Percentiles rank a stretch among this genome's conserved stretches.
Evolutionary conservation across 1,140 invertebrate genomes (phyloP).

Genomic region (Zaprionus capensis): DNA sequence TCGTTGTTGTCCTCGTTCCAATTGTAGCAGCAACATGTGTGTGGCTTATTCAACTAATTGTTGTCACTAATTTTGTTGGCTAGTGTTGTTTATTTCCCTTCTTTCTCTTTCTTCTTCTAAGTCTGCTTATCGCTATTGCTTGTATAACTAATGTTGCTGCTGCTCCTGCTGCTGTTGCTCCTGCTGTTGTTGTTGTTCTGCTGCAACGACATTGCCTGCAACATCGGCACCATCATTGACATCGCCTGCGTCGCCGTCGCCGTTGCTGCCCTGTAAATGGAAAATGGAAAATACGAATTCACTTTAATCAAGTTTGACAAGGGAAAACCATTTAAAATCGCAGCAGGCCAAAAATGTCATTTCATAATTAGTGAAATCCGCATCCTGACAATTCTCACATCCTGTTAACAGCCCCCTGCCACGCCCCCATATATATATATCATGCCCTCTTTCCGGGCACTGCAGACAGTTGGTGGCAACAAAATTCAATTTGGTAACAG

Average conservation of each 20-base stretch:
- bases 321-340: slow-evolving; percentile 67
- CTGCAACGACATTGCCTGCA: slow-evolving; percentile 23
- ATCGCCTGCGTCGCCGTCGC: slow-evolving; percentile 35
- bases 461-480: slow-evolving; percentile 41
- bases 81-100: slow-evolving; percentile 23
- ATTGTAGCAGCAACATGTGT: slow-evolving; percentile 76
- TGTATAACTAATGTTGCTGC: neutral
- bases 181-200: slow-evolving; percentile 37
- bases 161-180: slow-evolving; percentile 12
- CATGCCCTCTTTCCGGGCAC: slow-evolving; percentile 19
- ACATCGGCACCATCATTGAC: slow-evolving; percentile 57
- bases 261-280: slow-evolving; percentile 25
- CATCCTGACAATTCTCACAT: slow-evolving; percentile 70
- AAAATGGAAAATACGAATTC: slow-evolving; percentile 37
- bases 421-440: no score
- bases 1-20: slow-evolving; percentile 29
- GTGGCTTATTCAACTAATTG: slow-evolving; percentile 41
- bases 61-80: slow-evolving; percentile 39
- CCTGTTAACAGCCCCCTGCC: slow-evolving; percentile 36
- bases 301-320: slow-evolving; percentile 68
- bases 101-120: neutral
- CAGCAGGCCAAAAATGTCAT: slow-evolving; percentile 51
- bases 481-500: slow-evolving; percentile 69
- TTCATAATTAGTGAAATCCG: slow-evolving; percentile 77
- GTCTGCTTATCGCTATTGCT: slow-evolving; percentile 22